Conservation (phyloP, 2,888 invertebrate genomes). For the Coleophora flavipennella region DNA sequence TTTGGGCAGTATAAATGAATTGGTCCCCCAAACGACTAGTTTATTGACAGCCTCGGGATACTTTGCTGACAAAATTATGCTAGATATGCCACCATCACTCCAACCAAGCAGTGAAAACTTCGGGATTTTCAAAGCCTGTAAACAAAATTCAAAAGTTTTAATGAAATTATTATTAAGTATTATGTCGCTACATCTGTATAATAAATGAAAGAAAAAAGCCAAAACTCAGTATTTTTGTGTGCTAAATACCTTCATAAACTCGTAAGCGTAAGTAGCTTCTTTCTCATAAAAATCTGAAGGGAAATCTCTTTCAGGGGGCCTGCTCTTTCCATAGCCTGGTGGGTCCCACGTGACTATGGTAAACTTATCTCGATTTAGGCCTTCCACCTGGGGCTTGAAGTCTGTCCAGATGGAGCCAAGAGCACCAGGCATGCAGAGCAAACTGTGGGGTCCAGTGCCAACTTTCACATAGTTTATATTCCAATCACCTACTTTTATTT, state of each 20-base stretch:
- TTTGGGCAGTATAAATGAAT: conserved; percentile 79
- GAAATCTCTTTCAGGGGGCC: conserved; percentile 84
- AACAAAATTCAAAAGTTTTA: conserved; percentile 3
- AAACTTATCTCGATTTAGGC: conserved; percentile 74
- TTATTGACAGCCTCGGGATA: conserved; percentile 78
- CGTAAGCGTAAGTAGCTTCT: conserved; percentile 80
- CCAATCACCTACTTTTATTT: conserved; percentile 73
- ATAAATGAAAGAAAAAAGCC: too few relatives aligned
- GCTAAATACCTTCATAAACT: conserved; percentile 78
- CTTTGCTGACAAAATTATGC: conserved; percentile 82
- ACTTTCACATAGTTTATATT: conserved; percentile 72
- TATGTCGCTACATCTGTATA: too few relatives aligned
- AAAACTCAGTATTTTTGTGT: too few relatives aligned
- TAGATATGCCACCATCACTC: conserved; percentile 91
- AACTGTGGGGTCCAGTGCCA: conserved; percentile 72
- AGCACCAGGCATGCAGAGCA: conserved; percentile 86
- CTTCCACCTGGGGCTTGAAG: conserved; percentile 83
- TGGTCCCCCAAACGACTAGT: conserved; percentile 84
- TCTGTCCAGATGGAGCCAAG: conserved; percentile 87
- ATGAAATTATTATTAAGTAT: too few relatives aligned
- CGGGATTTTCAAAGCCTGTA: conserved; percentile 73
- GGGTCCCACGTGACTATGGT: conserved; percentile 86
- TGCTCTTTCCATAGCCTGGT: conserved; percentile 88
- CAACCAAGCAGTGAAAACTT: conserved; percentile 88
- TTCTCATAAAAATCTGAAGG: conserved; percentile 78